Evolutionary conservation across 2,888 invertebrate species (phyloP).

Genomic region (Caenorhabditis sp.): DNA sequence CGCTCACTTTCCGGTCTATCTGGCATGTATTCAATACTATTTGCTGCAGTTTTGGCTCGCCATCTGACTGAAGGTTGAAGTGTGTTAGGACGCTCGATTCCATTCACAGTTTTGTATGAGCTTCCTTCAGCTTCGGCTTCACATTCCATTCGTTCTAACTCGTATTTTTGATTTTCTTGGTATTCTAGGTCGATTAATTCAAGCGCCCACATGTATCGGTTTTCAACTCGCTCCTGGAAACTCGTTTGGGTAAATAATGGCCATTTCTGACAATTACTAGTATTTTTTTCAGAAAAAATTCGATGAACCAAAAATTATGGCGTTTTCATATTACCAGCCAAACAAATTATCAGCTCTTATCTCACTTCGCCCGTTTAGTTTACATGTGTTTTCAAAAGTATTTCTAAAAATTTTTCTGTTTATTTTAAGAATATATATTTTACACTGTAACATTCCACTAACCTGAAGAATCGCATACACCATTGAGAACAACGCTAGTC

Average conservation of each 20-base stretch:
- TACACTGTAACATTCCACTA: too few species aligned
- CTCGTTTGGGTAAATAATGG: too few species aligned
- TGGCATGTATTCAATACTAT: slow-evolving; percentile 28
- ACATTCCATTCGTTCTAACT: slow-evolving; percentile 14
- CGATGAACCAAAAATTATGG: too few species aligned
- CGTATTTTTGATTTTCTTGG: slow-evolving; percentile 34
- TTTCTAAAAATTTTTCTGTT: too few species aligned
- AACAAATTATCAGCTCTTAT: too few species aligned
- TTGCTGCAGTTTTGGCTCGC: slow-evolving; percentile 17
- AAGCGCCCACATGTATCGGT: slow-evolving; percentile 64
- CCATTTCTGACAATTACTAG: too few species aligned
- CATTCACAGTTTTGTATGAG: slow-evolving; percentile 2
- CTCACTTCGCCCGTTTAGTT: too few species aligned
- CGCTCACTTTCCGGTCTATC: slow-evolving; percentile 39
- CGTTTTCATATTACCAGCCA: too few species aligned
- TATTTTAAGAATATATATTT: too few species aligned
- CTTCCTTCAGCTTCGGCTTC: slow-evolving; percentile 6
- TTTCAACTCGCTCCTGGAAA: slow-evolving; percentile 56
- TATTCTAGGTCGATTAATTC: slow-evolving; percentile 63
- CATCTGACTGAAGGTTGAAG: slow-evolving; percentile 27
- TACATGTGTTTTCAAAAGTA: too few species aligned
- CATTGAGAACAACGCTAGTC: slow-evolving; percentile 66
- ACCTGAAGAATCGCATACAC: slow-evolving; percentile 62
- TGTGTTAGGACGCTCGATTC: background rate
- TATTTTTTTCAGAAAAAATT: too few species aligned